A percentile compares a stretch with the other conserved stretches of the same genome.
Evolutionary conservation across 1,140 invertebrate species (phyloP).

Genomic region (Phenacoccus solenopsis): DNA sequence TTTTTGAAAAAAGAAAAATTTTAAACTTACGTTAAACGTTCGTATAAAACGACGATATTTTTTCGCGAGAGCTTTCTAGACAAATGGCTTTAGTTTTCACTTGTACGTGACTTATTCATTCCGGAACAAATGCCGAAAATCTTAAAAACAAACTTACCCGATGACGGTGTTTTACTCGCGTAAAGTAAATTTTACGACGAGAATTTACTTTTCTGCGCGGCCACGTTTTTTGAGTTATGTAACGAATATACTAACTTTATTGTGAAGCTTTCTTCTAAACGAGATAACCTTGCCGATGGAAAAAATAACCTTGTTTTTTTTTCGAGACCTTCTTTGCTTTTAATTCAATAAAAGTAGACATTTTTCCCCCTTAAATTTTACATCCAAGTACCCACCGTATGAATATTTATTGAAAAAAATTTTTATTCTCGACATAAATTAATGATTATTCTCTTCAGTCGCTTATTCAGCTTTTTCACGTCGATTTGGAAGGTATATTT

Average conservation of each 20-base stretch:
- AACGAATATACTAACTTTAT: not conserved
- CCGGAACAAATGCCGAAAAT: not conserved
- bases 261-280: not conserved
- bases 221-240: not conserved
- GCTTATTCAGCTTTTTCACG: too few relatives aligned
- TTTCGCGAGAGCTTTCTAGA: not conserved
- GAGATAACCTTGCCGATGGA: not conserved
- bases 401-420: too few relatives aligned
- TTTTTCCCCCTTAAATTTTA: too few relatives aligned
- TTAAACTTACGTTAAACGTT: not conserved
- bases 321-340: too few relatives aligned
- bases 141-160: not conserved
- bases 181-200: not conserved
- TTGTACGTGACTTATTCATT: not conserved
- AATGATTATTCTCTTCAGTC: too few relatives aligned
- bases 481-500: too few relatives aligned
- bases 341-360: too few relatives aligned
- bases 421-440: too few relatives aligned
- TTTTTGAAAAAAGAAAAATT: not conserved
- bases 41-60: not conserved
- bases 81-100: not conserved
- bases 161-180: not conserved
- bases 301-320: too few relatives aligned
- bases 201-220: not conserved
- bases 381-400: too few relatives aligned